Conservation (phyloP, 1,140 invertebrate species). For the Conopomorpha cramerella region DNA sequence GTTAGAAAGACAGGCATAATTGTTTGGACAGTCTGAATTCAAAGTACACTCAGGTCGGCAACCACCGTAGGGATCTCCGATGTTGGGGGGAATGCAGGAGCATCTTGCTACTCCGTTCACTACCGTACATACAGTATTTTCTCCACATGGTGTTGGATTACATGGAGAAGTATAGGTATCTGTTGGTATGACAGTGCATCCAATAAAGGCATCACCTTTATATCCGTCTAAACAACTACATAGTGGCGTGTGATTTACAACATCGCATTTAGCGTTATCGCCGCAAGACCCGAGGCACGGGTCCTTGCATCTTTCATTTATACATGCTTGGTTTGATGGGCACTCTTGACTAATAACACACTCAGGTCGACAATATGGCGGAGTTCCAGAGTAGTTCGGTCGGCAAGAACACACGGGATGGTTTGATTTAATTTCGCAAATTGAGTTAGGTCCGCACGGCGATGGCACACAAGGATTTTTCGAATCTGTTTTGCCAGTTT, state of each 20-base stretch:
- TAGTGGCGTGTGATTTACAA: constrained; percentile 80
- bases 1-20: constrained; percentile 80
- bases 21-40: constrained; percentile 80
- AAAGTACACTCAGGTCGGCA: constrained; percentile 82
- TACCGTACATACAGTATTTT: constrained; percentile 77
- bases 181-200: constrained; percentile 65
- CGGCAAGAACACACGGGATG: constrained; percentile 79
- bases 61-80: constrained; percentile 80
- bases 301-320: constrained; percentile 79
- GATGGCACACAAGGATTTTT: constrained; percentile 77
- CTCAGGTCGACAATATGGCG: constrained; percentile 75
- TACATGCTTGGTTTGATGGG: constrained; percentile 73
- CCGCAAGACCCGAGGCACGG: constrained; percentile 79
- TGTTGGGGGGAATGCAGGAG: constrained; percentile 82
- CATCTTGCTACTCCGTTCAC: constrained; percentile 72
- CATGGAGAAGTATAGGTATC: constrained; percentile 68
- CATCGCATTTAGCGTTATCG: constrained; percentile 76
- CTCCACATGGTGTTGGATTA: constrained; percentile 79
- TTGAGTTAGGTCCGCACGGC: constrained; percentile 84
- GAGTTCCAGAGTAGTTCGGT: constrained; percentile 73
- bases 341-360: constrained; percentile 79
- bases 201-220: constrained; percentile 81
- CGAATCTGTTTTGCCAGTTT: constrained; percentile 39
- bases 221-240: constrained; percentile 78
- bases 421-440: constrained; percentile 79